Evolutionary conservation across 2,888 invertebrate genomes (phyloP), one percentile per base, ranked within the genome.

Genomic region (Drosophila greeni): DNA sequence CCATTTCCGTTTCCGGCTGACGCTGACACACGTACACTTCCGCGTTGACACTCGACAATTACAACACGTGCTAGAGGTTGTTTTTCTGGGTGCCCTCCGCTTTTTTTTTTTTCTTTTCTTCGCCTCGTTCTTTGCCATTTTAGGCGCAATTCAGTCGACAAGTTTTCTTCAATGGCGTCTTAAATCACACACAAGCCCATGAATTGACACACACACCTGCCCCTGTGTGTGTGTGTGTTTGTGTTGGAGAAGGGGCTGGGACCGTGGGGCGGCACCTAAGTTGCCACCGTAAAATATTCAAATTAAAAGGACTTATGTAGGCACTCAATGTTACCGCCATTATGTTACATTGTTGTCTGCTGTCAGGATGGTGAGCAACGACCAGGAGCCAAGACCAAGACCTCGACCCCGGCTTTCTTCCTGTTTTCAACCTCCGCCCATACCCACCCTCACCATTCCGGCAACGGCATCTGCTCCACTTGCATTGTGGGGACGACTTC

Each of bases 291-390:
- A 79, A 85, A 85, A 85, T 86, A 86, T 85, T 85, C 82, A 85
- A 85, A 85, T 85, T 85, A 82, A 84, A 85, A 80, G 76, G 84
- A 86, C 84, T 86, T 86, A 76, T 82, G 85, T 85, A 81, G 86
- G 76, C 86, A 86, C 85, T 85, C 85, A 82, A 79, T 85, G 74
- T 77, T 75, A 74, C 73, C 79, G 73, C 75, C 77, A 76, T 80
- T 84, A 78, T 76, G 76, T 72, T 73, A 82, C 82, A 82, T 76
- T 84, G 81, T 79, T 79, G 74, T 75, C 68, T 70, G 62, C 47
- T 48, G 45, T 57, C 56, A 71, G 48, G 37, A 49, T 45, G 45
- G 58, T 58, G 59, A 60, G 59, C 58, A 60, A 60, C 59, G 59
- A 60, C 59, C 59, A 56, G 36, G 58, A 59, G 56, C 45, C 47